Base-by-base conservation (phyloP, 2,888 invertebrate species). In the Druceiella hillmani region DNA sequence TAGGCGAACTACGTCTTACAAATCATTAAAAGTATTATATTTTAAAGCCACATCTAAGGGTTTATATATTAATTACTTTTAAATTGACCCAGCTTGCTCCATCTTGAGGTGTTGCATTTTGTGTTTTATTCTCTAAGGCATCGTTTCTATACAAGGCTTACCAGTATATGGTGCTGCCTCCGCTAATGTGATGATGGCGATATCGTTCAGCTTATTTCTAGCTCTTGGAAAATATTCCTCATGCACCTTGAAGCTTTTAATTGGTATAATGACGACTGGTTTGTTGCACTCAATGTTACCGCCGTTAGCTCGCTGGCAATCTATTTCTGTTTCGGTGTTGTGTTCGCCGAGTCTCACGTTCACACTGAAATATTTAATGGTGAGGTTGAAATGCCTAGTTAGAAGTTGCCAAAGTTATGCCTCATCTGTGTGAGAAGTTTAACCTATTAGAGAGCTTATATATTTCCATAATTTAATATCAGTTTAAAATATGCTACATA, bases 121-220 rank as follows among this genome's bases (percentile, higher is more conserved):
- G n/a, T n/a, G n/a, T n/a, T n/a, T n/a, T n/a, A n/a, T n/a, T n/a
- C n/a, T n/a, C n/a, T n/a, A n/a, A n/a, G n/a, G n/a, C n/a, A n/a
- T n/a, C n/a, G n/a, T n/a, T n/a, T n/a, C 3, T 10, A 17, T n/a
- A 27, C 24, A 35, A 12, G 4, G 33, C 36, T 33, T 41, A 69
- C 68, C 58, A 45, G 62, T 56, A 30, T 62, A 55, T 15, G 51
- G 52, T 4, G 58, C 62, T 2, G 54, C 52, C 39, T 52, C 49
- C 31, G 52, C 54, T 29, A 73, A 46, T 42, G 60, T 57, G 33
- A 68, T 52, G 15, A 73, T 47, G 2, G 65, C 71, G 13, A 73
- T 62, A 47, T 73, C 71, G 38, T 57, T 38, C 2, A 14, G 33
- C 2, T 1, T 5, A 3, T 40, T 29, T 4, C 33, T 37, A 36